A percentile compares a stretch with the other conserved stretches of the same genome.
Conservation (phyloP, 1,140 invertebrate genomes). For the Ruditapes philippinarum region DNA sequence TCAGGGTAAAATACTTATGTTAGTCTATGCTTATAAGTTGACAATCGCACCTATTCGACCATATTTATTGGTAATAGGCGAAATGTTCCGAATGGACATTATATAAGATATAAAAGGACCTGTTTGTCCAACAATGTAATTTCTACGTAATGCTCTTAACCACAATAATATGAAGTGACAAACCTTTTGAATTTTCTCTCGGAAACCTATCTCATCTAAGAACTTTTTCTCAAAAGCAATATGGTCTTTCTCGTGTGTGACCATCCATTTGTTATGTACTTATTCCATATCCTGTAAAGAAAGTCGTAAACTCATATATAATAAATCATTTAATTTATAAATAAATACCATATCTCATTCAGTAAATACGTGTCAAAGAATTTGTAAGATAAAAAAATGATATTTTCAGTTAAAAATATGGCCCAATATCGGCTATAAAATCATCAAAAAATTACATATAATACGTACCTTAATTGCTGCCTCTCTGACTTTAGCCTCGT, state of each 20-base stretch:
- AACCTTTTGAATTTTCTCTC: background rate
- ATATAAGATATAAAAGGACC: background rate
- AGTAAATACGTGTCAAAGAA: background rate
- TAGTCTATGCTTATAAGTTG: too few species aligned
- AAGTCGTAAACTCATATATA: background rate
- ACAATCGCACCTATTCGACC: too few species aligned
- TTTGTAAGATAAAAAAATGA: background rate
- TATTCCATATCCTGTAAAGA: background rate
- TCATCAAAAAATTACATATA: too few species aligned
- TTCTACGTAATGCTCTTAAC: background rate
- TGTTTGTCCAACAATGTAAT: background rate
- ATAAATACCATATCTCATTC: background rate
- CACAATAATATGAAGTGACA: background rate
- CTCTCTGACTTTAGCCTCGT: background rate
- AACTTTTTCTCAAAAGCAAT: background rate
- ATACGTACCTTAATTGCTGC: background rate
- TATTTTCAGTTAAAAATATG: background rate
- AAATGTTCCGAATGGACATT: background rate
- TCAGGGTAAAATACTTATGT: too few species aligned
- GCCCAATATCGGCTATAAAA: background rate
- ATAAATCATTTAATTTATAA: background rate
- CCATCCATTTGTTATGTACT: background rate
- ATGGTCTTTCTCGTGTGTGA: background rate
- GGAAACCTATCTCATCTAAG: background rate
- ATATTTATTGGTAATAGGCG: background rate